Evolutionary conservation across 2,797 vertebrate genomes (phyloP).

Genomic region (Cyprinella venusta): DNA sequence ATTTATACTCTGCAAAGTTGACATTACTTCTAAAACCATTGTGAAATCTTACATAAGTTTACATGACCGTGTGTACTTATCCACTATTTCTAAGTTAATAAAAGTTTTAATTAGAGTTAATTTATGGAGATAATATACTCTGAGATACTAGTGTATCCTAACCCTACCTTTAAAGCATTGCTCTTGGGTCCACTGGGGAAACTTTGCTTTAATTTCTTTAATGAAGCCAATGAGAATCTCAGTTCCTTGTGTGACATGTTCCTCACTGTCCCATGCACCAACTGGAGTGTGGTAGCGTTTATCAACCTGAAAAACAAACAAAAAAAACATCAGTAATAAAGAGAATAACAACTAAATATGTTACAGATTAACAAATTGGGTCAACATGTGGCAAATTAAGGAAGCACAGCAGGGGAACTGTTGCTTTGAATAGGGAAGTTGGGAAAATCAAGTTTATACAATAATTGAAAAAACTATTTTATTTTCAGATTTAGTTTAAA

Average conservation of each 20-base stretch:
- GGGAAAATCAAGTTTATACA: not conserved
- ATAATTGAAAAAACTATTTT: not conserved
- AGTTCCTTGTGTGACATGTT: slow-evolving; percentile 56
- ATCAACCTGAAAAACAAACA: slow-evolving; percentile 59
- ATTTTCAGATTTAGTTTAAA: not conserved
- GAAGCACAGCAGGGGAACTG: not conserved
- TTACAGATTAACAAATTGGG: not conserved
- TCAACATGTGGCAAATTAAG: not conserved
- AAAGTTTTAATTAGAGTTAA: not conserved
- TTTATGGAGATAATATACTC: not conserved
- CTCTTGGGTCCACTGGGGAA: slow-evolving; percentile 64
- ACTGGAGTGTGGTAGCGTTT: slow-evolving; percentile 50
- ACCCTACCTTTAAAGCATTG: slow-evolving; percentile 65
- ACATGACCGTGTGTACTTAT: too few relatives aligned
- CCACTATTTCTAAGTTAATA: too few relatives aligned
- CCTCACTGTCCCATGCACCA: slow-evolving; percentile 63
- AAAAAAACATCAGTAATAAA: not conserved
- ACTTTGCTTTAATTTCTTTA: slow-evolving; percentile 54
- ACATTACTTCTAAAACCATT: not conserved
- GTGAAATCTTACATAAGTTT: not conserved
- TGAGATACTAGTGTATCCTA: not conserved
- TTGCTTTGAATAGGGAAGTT: not conserved
- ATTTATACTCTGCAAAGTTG: not conserved
- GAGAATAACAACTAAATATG: not conserved
- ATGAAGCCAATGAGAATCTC: slow-evolving; percentile 56